Percentiles rank a stretch among this genome's conserved stretches.
Conservation (phyloP, 2,113 vertebrate species). For the Lagenorhynchus albirostris region DNA sequence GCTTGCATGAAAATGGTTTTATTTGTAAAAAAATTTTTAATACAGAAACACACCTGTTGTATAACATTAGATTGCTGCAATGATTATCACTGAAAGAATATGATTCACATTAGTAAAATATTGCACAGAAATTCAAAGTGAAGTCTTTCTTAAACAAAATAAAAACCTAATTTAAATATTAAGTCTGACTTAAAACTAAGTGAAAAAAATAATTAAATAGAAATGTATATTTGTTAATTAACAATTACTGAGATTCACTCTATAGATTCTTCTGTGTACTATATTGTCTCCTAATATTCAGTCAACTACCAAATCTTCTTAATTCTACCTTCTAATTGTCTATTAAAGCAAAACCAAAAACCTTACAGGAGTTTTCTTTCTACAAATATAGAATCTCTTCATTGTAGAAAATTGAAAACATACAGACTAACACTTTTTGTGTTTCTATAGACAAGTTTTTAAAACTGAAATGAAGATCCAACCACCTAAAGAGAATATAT, state of each 20-base stretch:
- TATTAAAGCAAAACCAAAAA: background rate
- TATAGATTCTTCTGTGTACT: background rate
- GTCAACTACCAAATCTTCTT: background rate
- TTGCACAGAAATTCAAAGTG: background rate
- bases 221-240: background rate
- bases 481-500: background rate
- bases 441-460: background rate
- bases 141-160: background rate
- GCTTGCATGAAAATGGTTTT: background rate
- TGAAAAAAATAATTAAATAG: conserved; percentile 4
- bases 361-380: background rate
- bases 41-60: background rate
- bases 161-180: conserved; percentile 3
- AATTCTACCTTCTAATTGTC: background rate
- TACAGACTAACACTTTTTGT: background rate
- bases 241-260: background rate
- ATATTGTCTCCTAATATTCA: background rate
- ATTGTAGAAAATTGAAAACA: background rate
- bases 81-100: background rate
- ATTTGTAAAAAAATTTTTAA: conserved; percentile 16
- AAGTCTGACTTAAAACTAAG: background rate
- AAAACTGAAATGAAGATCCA: background rate
- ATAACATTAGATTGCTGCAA: background rate
- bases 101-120: background rate
- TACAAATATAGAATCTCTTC: background rate